A percentile compares a stretch with the other conserved stretches of the same genome.
Evolutionary conservation across 2,888 invertebrate genomes (phyloP).

Genomic region (Vannuccia rotundouncinata): DNA sequence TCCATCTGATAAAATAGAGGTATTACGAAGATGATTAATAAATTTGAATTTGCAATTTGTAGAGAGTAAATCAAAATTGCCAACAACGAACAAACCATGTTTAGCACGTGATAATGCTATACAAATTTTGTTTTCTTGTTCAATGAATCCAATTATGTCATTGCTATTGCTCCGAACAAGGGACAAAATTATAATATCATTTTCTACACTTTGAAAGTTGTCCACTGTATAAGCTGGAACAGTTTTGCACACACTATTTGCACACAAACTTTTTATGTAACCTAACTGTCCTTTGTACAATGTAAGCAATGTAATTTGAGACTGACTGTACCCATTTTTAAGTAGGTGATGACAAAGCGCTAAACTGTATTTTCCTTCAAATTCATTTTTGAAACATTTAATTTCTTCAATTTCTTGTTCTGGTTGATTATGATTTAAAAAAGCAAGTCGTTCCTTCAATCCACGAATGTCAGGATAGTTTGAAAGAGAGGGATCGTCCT

Average conservation of each 20-base stretch:
- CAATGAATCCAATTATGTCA: conserved; percentile 50
- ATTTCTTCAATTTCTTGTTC: conserved; percentile 32
- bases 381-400: conserved; percentile 38
- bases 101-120: conserved; percentile 70
- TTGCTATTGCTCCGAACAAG: conserved; percentile 51
- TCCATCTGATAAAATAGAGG: conserved; percentile 47
- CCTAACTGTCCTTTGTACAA: conserved; percentile 42
- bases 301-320: conserved; percentile 41
- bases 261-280: conserved; percentile 58
- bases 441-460: conserved; percentile 34
- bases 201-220: conserved; percentile 71
- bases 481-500: conserved; percentile 62
- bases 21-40: conserved; percentile 37
- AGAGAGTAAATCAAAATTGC: conserved; percentile 46
- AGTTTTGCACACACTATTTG: conserved; percentile 44
- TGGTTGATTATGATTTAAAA: conserved; percentile 39
- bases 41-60: conserved; percentile 40
- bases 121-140: conserved; percentile 67
- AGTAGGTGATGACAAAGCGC: conserved; percentile 37
- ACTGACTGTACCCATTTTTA: conserved; percentile 36
- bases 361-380: conserved; percentile 39
- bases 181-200: conserved; percentile 53
- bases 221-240: conserved; percentile 67
- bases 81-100: conserved; percentile 51
- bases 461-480: conserved; percentile 31